Evolutionary conservation across 2,888 invertebrate species (phyloP).

Genomic region (Ectropis crepuscularia): DNA sequence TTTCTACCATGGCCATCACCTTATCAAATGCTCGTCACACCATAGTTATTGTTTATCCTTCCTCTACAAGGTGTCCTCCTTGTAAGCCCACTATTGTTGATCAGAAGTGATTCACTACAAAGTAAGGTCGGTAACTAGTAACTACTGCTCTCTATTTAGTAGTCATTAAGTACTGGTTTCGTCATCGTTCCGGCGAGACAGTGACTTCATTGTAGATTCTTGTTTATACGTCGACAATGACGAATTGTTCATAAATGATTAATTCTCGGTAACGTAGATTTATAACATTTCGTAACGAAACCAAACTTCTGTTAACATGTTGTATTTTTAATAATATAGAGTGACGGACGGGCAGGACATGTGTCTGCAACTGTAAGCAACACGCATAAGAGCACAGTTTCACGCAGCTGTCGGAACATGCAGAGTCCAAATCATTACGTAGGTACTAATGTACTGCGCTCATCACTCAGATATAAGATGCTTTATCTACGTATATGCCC

Average conservation of each 20-base stretch:
- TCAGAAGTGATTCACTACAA: conserved; percentile 23
- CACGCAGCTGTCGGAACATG: no score
- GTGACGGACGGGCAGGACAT: no score
- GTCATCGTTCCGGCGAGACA: conserved; percentile 9
- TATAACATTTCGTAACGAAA: no score
- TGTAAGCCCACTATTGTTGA: conserved; percentile 18
- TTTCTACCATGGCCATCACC: neutral
- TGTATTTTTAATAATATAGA: no score
- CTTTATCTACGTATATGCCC: no score
- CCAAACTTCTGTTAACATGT: no score
- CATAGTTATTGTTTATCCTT: conserved; percentile 9
- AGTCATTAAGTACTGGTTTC: conserved; percentile 1
- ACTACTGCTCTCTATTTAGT: neutral
- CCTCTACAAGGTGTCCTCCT: conserved; percentile 18
- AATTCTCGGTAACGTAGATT: neutral
- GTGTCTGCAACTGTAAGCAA: no score
- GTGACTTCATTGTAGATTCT: conserved; percentile 22
- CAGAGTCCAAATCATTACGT: no score
- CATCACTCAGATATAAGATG: no score
- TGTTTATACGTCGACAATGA: conserved; percentile 6
- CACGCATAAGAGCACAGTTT: no score
- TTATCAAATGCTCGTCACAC: neutral
- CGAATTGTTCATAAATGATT: conserved; percentile 10
- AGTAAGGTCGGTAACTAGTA: conserved; percentile 13
- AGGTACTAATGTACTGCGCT: no score